A percentile compares a stretch with the other conserved stretches of the same genome.
phyloP scores from a whole-genome alignment of 2,888 invertebrate genomes.

The Eulithis prunata region DNA sequence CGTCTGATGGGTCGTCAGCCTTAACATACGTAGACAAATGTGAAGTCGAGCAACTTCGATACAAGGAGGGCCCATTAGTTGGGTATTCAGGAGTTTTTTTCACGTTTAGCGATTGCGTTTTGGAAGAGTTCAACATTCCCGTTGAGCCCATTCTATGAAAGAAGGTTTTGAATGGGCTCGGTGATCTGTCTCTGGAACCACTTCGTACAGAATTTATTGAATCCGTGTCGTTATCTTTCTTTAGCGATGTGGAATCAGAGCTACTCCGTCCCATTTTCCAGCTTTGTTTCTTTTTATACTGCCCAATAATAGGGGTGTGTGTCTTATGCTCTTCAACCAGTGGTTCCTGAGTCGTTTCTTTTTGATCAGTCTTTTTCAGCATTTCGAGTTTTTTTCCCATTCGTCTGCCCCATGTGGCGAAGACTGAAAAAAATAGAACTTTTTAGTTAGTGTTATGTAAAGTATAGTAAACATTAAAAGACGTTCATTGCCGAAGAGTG shows the following conservation, averaged over 20 bases:
- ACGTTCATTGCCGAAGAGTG: too few relatives aligned
- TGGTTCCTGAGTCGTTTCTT: slow-evolving; percentile 79
- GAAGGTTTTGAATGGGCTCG: slow-evolving; percentile 88
- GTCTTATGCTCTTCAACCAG: slow-evolving; percentile 60
- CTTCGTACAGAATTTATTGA: slow-evolving; percentile 78
- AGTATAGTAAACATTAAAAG: too few relatives aligned
- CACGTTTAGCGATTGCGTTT: slow-evolving; percentile 74
- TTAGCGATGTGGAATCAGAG: slow-evolving; percentile 76
- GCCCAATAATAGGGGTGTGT: slow-evolving; percentile 69
- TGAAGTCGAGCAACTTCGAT: slow-evolving; percentile 91
- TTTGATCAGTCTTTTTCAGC: slow-evolving; percentile 86
- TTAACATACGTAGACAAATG: slow-evolving; percentile 90
- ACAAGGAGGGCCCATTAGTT: slow-evolving; percentile 82
- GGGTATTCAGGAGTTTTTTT: slow-evolving; percentile 70
- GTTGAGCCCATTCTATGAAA: slow-evolving; percentile 91
- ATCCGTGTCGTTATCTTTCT: slow-evolving; percentile 76
- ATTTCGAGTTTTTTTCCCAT: slow-evolving; percentile 92
- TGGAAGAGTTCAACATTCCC: slow-evolving; percentile 87
- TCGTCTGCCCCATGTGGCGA: slow-evolving; percentile 90
- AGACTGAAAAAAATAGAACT: slow-evolving; percentile 69
- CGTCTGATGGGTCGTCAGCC: slow-evolving; percentile 92
- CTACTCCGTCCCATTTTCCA: slow-evolving; percentile 85
- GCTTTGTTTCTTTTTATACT: slow-evolving; percentile 83
- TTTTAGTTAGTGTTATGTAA: too few relatives aligned
- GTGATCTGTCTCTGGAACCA: slow-evolving; percentile 82